These are phyloP conservation scores for Trididemnum nubilum DNA, from an alignment of 23 tunicate genomes.

Conservation along the genomic window DNA sequence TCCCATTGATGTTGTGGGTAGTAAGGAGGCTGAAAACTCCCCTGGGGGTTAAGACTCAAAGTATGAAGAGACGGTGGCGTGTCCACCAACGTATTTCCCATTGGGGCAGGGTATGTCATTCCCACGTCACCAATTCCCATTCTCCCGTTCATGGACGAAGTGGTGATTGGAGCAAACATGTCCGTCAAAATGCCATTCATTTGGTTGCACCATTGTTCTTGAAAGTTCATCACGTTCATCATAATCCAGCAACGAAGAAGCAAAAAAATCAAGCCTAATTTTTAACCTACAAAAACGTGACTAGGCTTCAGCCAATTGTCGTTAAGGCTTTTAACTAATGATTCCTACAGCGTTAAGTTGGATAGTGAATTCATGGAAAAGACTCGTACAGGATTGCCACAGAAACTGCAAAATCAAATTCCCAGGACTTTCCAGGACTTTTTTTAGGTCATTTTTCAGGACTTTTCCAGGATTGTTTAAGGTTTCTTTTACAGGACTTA, in stretches of 20 bases:
- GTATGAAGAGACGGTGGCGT: constrained; percentile 54
- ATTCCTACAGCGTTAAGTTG: too few species aligned
- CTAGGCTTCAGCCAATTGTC: too few species aligned
- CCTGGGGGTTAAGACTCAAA: constrained; percentile 34
- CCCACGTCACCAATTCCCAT: constrained; percentile 22
- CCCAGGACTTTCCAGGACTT: too few species aligned
- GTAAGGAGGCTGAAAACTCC: constrained; percentile 30
- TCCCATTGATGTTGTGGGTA: constrained; percentile 63
- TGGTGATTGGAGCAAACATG: constrained; percentile 41
- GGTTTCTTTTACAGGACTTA: too few species aligned
- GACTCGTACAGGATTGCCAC: too few species aligned
- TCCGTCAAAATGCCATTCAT: constrained; percentile 91
- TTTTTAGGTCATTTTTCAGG: too few species aligned
- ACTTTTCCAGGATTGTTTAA: too few species aligned
- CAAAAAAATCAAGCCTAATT: not conserved
- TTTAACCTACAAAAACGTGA: too few species aligned
- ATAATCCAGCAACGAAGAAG: not conserved
- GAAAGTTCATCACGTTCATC: constrained; percentile 85
- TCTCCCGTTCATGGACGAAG: not conserved
- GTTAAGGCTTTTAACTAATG: too few species aligned
- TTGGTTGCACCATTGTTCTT: constrained; percentile 87
- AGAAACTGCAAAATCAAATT: too few species aligned
- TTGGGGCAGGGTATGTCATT: constrained; percentile 4
- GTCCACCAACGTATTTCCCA: constrained; percentile 22
- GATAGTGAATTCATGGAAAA: too few species aligned